phyloP scores from a whole-genome alignment of 2,888 invertebrate genomes.

The Petrolisthes cinctipes region DNA sequence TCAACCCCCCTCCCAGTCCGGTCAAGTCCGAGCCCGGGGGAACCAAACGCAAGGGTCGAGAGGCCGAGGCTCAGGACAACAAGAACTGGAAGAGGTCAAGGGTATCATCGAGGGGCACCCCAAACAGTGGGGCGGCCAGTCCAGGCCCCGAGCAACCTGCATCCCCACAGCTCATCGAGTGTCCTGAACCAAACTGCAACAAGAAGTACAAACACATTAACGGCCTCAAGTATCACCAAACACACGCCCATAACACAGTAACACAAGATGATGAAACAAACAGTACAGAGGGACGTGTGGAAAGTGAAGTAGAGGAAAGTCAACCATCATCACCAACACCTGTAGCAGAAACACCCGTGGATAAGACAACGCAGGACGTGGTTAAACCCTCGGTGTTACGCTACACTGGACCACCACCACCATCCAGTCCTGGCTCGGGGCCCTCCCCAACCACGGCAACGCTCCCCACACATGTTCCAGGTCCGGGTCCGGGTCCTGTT shows the following conservation, averaged over 20 bases:
- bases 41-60: constrained; percentile 56
- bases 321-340: constrained; percentile 60
- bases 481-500: constrained; percentile 8
- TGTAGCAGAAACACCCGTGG: constrained; percentile 64
- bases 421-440: constrained; percentile 18
- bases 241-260: constrained; percentile 82
- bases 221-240: constrained; percentile 94
- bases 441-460: neutral
- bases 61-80: constrained; percentile 43
- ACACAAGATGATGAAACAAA: constrained; percentile 61
- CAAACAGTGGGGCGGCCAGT: constrained; percentile 56
- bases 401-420: constrained; percentile 41
- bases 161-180: constrained; percentile 73
- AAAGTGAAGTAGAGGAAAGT: constrained; percentile 59
- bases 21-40: constrained; percentile 70
- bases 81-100: constrained; percentile 56
- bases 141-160: constrained; percentile 72
- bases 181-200: constrained; percentile 72
- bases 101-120: constrained; percentile 48
- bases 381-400: constrained; percentile 56
- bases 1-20: constrained; percentile 72
- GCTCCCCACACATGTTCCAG: neutral
- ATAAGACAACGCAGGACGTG: constrained; percentile 53
- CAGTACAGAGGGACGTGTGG: constrained; percentile 57
- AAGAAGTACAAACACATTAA: constrained; percentile 92